Evolutionary conservation across 2,888 invertebrate species (phyloP), one percentile per base, ranked within the genome.

Genomic region (Coecobrya sp.): DNA sequence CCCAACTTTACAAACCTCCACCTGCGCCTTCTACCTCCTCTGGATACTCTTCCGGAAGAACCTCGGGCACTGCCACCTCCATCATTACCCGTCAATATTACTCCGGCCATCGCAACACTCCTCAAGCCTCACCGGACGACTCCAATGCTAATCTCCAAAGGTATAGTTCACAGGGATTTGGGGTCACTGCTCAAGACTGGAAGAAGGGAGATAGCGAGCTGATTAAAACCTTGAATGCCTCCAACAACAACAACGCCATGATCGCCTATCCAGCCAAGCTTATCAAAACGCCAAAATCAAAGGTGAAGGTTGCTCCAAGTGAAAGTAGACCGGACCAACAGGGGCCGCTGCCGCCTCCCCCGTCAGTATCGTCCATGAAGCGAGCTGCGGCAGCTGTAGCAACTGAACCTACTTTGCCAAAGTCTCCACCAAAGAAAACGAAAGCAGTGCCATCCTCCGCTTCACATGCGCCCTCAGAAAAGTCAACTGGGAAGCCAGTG

Each of bases 181-280:
- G 19, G 3, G 19, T 73, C n/a, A 7, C 36, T 73, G 10, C 73
- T 0, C n/a, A 19, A 11, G 73, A 73, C 27, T 73, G 73, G 73
- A 8, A 19, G 22, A 45, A 42, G 1, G 0, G 42, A 22, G 73
- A 73, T 42, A 42, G 0, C 19, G 73, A 73, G 11, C 19, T 73
- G 11, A 73, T 73, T 5, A 45, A 45, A 4, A 42, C 36, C 0
- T 11, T 73, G 22, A 42, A 45, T 19, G 73, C 19, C 1, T n/a
- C 42, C 5, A 73, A 73, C 42, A 19, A 73, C 42, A 45, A 73
- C 45, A 42, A 73, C 73, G 16, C 73, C 0, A 19, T 73, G 45
- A 73, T 73, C 16, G 73, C 42, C 1, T 73, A 42, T 19, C 73
- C 73, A n/a, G 73, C 45, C 3, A 73, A 73, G 22, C 19, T 42